Percentiles rank a stretch among this genome's conserved stretches.
Evolutionary conservation across 2,888 invertebrate species (phyloP).

Genomic region (Doris montereyensis): DNA sequence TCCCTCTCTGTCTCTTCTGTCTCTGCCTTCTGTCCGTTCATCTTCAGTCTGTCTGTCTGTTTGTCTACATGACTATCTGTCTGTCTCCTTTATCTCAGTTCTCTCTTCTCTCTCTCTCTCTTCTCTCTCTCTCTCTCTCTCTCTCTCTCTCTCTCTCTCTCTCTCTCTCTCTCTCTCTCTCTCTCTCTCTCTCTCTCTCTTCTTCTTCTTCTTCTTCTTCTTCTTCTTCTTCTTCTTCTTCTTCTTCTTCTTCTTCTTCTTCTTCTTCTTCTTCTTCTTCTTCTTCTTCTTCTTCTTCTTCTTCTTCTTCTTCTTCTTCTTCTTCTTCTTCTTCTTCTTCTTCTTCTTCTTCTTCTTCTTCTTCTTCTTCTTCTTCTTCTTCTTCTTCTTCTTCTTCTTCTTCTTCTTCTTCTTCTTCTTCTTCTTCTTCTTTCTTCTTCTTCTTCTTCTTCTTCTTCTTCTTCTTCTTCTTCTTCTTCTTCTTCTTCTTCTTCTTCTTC

Average conservation of each 20-base stretch:
- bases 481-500: background rate
- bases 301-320: background rate
- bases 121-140: background rate
- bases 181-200: background rate
- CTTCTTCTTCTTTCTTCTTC: background rate
- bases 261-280: background rate
- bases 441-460: background rate
- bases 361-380: background rate
- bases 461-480: background rate
- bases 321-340: background rate
- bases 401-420: background rate
- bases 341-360: background rate
- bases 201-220: background rate
- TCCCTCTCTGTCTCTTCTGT: slow-evolving; percentile 4
- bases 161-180: background rate
- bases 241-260: background rate
- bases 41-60: too few relatives aligned
- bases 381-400: background rate
- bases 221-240: background rate
- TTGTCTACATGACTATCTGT: too few relatives aligned
- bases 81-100: background rate
- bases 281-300: background rate
- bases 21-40: background rate
- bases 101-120: background rate
- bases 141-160: background rate